phyloP scores from a whole-genome alignment of 1,140 invertebrate species.

The Nasonia vitripennis region DNA sequence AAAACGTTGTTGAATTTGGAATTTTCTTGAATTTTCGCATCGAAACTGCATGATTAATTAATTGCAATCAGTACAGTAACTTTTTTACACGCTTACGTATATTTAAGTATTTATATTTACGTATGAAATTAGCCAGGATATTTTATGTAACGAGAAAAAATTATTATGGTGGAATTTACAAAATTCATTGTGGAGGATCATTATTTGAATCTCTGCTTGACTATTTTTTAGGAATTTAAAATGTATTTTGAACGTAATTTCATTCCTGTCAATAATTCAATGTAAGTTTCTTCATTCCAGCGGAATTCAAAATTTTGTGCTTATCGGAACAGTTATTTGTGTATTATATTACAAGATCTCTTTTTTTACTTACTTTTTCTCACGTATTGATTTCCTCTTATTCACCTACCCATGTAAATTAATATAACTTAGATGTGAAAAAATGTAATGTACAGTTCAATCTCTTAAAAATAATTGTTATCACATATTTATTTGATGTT shows the following conservation, averaged over 20 bases:
- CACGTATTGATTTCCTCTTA: background rate
- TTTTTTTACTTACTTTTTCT: background rate
- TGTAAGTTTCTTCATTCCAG: background rate
- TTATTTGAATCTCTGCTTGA: too few relatives aligned
- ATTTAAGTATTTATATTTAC: background rate
- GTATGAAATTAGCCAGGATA: conserved; percentile 1
- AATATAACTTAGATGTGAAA: background rate
- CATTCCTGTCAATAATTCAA: background rate
- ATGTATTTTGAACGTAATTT: too few relatives aligned
- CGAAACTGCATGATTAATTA: background rate
- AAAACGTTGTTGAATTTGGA: too few relatives aligned
- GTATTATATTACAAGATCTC: background rate
- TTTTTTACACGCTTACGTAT: conserved; percentile 3
- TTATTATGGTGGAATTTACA: conserved; percentile 28
- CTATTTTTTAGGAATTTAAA: too few relatives aligned
- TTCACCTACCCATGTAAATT: background rate
- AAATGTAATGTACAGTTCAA: background rate
- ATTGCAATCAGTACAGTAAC: background rate
- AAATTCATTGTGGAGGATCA: background rate
- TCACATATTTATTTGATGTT: background rate
- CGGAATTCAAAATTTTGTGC: background rate
- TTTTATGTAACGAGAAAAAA: conserved; percentile 28
- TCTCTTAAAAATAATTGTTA: background rate
- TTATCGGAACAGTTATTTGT: too few relatives aligned
- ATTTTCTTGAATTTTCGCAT: background rate